Conservation (phyloP, 35 echinoderm and acorn worm species). For the Ophioderma brevispina region DNA sequence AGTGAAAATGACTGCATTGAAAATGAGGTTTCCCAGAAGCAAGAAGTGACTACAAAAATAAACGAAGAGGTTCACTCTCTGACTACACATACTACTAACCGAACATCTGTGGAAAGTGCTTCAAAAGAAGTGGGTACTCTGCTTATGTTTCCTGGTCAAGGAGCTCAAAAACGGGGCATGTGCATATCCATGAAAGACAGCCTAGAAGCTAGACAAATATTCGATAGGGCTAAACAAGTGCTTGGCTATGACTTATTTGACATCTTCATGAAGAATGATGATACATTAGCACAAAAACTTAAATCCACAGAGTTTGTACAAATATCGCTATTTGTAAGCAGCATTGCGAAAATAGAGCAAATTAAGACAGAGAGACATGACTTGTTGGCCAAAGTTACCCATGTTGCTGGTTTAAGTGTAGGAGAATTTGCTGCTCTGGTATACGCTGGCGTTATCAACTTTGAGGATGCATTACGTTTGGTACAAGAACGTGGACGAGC, state of each 20-base stretch:
- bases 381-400: neutral
- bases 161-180: conserved; percentile 19
- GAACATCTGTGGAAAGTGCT: too few species aligned
- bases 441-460: neutral
- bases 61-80: too few species aligned
- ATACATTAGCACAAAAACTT: neutral
- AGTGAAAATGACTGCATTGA: neutral
- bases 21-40: neutral
- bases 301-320: conserved; percentile 9
- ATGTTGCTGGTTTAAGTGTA: neutral
- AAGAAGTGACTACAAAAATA: too few species aligned
- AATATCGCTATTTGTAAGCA: neutral
- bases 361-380: neutral
- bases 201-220: neutral
- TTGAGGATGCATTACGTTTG: neutral
- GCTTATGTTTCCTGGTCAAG: conserved; percentile 21
- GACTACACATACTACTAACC: too few species aligned
- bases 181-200: conserved; percentile 4
- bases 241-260: neutral
- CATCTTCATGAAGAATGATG: neutral
- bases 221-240: conserved; percentile 2
- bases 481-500: conserved; percentile 14
- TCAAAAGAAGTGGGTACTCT: neutral
- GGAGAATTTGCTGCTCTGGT: conserved; percentile 7
- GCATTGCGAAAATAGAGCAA: conserved; percentile 4